Percentiles rank a stretch among this genome's conserved stretches.
These are phyloP conservation scores for Sebastes nivosus DNA, from an alignment of 2,797 vertebrate genomes.

Conservation along the genomic window DNA sequence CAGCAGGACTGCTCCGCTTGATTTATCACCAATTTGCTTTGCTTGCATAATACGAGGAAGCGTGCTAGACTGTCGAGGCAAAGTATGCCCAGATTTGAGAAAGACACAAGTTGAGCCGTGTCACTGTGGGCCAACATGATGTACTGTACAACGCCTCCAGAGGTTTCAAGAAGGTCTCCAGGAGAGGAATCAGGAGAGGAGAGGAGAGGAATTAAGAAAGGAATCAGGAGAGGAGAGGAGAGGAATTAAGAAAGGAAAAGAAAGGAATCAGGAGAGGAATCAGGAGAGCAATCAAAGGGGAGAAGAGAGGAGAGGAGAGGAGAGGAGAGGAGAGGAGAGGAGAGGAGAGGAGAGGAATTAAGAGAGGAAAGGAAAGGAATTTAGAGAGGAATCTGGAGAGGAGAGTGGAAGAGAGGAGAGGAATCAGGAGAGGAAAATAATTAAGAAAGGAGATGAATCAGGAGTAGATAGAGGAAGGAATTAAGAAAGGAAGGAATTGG, in stretches of 20 bases:
- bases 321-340: neutral
- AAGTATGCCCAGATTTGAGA: neutral
- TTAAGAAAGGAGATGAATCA: neutral
- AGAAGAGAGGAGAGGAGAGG: too few species aligned
- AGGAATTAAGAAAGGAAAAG: neutral
- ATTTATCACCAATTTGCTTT: slow-evolving; percentile 17
- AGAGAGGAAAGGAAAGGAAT: neutral
- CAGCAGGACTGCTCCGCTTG: neutral
- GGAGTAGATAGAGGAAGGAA: too few species aligned
- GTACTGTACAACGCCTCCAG: neutral
- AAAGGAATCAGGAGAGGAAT: neutral
- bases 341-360: neutral
- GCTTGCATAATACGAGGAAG: slow-evolving; percentile 8
- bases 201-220: neutral
- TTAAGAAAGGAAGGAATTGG: neutral
- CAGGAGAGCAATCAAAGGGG: neutral
- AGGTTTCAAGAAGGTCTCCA: too few species aligned
- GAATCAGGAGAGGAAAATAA: neutral
- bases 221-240: neutral
- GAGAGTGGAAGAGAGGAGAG: neutral
- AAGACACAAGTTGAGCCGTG: neutral
- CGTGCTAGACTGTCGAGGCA: neutral
- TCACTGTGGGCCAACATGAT: slow-evolving; percentile 1
- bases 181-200: neutral
- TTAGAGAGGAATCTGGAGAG: neutral